Evolutionary conservation across 2,888 invertebrate genomes (phyloP).

Genomic region (Octonoba sinensis): DNA sequence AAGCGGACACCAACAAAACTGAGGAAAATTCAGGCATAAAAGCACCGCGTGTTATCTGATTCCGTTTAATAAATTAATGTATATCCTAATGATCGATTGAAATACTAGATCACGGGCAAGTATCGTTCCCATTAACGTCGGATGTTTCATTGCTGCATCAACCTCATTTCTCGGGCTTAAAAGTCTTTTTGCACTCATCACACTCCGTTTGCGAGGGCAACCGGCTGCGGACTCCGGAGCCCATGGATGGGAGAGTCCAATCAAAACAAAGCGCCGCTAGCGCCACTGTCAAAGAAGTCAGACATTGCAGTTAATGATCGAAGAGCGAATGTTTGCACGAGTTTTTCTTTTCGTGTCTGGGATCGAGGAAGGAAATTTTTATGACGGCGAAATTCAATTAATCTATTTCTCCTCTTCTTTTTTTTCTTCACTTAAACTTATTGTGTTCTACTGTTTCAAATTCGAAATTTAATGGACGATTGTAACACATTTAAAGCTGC

Average conservation of each 20-base stretch:
- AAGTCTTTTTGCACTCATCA: conserved; percentile 62
- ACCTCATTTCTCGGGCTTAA: conserved; percentile 42
- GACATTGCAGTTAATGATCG: no score
- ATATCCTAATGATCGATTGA: conserved; percentile 4
- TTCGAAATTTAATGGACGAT: no score
- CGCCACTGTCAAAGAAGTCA: conserved; percentile 27
- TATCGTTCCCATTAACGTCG: conserved; percentile 32
- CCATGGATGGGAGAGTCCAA: conserved; percentile 28
- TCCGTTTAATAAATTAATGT: conserved; percentile 31
- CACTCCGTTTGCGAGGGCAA: conserved; percentile 37
- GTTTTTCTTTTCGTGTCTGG: no score
- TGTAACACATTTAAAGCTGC: no score
- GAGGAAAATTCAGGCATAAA: no score
- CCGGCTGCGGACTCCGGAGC: conserved; percentile 14
- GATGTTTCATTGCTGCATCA: conserved; percentile 32
- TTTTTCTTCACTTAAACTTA: no score
- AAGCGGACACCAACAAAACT: no score
- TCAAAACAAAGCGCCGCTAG: conserved; percentile 41
- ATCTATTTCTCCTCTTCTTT: no score
- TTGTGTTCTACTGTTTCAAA: no score
- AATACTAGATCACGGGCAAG: conserved; percentile 12
- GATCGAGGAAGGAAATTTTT: no score
- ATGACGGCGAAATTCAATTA: no score
- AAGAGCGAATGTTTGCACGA: no score
- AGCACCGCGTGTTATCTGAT: conserved; percentile 59